Conservation (phyloP, 2,888 invertebrate species). For the Andrena dorsata region DNA sequence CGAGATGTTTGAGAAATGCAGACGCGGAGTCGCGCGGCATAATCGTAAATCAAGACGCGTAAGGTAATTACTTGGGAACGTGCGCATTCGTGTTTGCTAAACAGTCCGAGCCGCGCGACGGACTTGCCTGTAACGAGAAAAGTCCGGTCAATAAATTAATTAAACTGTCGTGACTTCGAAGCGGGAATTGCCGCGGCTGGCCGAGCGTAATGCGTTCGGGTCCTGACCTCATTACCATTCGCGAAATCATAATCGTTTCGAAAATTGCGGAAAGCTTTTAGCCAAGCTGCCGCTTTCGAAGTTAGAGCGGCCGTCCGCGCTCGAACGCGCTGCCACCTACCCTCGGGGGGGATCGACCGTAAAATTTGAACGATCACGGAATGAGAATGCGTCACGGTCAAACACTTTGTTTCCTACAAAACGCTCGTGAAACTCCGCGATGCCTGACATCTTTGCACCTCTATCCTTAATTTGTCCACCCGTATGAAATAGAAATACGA, state of each 20-base stretch:
- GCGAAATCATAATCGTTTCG: slow-evolving; percentile 64
- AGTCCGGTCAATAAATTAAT: slow-evolving; percentile 65
- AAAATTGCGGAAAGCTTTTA: slow-evolving; percentile 70
- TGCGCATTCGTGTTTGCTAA: slow-evolving; percentile 60
- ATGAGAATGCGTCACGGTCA: slow-evolving; percentile 34
- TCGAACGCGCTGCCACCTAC: slow-evolving; percentile 17
- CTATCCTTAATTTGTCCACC: too few relatives aligned
- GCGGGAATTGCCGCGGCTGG: slow-evolving; percentile 26
- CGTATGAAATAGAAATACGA: too few relatives aligned
- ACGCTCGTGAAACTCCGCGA: background rate
- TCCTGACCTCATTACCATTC: slow-evolving; percentile 54
- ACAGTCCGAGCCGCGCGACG: slow-evolving; percentile 39
- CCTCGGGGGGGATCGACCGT: slow-evolving; percentile 19
- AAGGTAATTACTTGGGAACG: slow-evolving; percentile 56
- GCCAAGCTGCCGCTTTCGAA: slow-evolving; percentile 47
- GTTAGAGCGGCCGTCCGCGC: slow-evolving; percentile 41
- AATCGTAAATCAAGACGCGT: slow-evolving; percentile 50
- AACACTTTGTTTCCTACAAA: slow-evolving; percentile 13
- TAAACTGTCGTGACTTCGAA: slow-evolving; percentile 54
- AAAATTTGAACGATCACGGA: slow-evolving; percentile 61
- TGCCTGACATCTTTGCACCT: too few relatives aligned
- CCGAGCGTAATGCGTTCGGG: slow-evolving; percentile 37
- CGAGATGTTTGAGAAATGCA: slow-evolving; percentile 46
- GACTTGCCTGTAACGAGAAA: slow-evolving; percentile 58
- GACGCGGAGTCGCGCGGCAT: slow-evolving; percentile 25